These are phyloP conservation scores for Lordiphosa fenestrarum DNA, from an alignment of 2,888 invertebrate species.

Conservation along the genomic window DNA sequence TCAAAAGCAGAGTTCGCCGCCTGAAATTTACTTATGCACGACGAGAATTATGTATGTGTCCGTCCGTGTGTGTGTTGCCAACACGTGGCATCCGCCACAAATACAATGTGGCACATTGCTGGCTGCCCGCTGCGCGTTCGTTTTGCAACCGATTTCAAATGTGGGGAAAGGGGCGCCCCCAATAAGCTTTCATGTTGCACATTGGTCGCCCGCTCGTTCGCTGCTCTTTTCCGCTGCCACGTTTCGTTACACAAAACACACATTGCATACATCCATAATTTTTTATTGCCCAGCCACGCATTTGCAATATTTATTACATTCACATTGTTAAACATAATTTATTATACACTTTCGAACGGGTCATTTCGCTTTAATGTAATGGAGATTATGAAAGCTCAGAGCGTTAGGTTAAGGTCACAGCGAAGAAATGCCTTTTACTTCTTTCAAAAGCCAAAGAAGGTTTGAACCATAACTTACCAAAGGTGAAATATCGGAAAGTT, in stretches of 20 bases:
- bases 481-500: too few species aligned
- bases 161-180: slow-evolving; percentile 22
- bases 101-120: slow-evolving; percentile 29
- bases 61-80: slow-evolving; percentile 51
- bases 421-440: too few species aligned
- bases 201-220: slow-evolving; percentile 21
- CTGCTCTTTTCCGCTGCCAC: slow-evolving; percentile 37
- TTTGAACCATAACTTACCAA: too few species aligned
- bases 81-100: slow-evolving; percentile 58
- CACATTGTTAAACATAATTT: slow-evolving; percentile 37
- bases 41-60: neutral
- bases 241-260: slow-evolving; percentile 34
- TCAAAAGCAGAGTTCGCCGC: slow-evolving; percentile 33
- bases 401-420: too few species aligned
- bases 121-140: slow-evolving; percentile 31
- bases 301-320: slow-evolving; percentile 49
- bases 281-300: slow-evolving; percentile 31
- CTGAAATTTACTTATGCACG: slow-evolving; percentile 29
- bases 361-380: neutral
- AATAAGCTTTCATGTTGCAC: slow-evolving; percentile 43
- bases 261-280: slow-evolving; percentile 13
- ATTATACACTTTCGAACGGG: slow-evolving; percentile 18
- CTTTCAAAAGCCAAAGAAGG: too few species aligned
- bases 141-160: slow-evolving; percentile 43
- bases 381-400: too few species aligned